These are phyloP conservation scores for Drosophila subquinaria DNA, from an alignment of 2,888 invertebrate genomes.

Conservation along the genomic window DNA sequence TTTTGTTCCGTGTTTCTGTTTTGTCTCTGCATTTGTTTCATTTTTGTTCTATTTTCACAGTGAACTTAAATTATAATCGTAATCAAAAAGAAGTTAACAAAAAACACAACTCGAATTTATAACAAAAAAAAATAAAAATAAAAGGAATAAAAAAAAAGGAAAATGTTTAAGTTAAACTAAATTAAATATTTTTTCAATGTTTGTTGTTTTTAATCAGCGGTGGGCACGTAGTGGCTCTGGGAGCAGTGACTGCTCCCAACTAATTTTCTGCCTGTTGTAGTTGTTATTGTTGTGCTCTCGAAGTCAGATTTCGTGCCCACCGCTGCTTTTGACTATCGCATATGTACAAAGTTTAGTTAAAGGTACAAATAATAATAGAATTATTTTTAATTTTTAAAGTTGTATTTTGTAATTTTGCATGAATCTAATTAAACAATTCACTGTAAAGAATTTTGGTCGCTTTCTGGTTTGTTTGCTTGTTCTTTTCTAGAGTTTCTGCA, in stretches of 20 bases:
- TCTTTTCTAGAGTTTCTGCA: conserved; percentile 82
- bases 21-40: background rate
- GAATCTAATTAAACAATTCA: conserved; percentile 49
- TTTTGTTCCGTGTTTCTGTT: background rate
- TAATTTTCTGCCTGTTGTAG: too few species aligned
- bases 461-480: background rate
- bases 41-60: conserved; percentile 34
- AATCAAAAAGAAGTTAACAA: conserved; percentile 11
- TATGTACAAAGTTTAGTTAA: conserved; percentile 38
- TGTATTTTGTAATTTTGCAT: conserved; percentile 16
- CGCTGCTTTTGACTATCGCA: conserved; percentile 13
- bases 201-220: too few species aligned
- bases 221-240: too few species aligned
- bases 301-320: too few species aligned
- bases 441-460: conserved; percentile 57
- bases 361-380: conserved; percentile 24
- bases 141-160: conserved; percentile 7
- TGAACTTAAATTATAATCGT: conserved; percentile 36
- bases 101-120: conserved; percentile 12
- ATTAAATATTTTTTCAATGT: background rate
- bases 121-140: conserved; percentile 8
- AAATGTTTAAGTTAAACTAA: conserved; percentile 13
- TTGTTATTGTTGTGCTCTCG: too few species aligned
- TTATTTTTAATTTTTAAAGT: conserved; percentile 17
- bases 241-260: too few species aligned